These are phyloP conservation scores for Triplophysa yarkandensis DNA, from an alignment of 2,797 vertebrate species.

Conservation along the genomic window DNA sequence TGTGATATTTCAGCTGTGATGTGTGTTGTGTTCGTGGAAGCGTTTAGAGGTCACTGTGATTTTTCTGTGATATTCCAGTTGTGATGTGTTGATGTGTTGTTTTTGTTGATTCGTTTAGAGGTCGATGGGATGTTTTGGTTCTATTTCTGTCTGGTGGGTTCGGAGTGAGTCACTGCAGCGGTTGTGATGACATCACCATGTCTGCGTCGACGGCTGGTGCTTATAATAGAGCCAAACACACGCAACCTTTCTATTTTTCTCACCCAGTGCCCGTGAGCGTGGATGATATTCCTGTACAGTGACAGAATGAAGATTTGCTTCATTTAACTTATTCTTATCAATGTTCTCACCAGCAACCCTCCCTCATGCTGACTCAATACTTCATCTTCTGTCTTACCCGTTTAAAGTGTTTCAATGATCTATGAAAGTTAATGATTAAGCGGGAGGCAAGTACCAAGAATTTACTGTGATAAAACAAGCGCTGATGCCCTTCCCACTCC, in stretches of 20 bases:
- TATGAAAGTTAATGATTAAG: slow-evolving; percentile 42
- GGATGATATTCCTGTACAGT: neutral
- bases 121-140: slow-evolving; percentile 52
- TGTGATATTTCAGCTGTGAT: too few relatives aligned
- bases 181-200: slow-evolving; percentile 57
- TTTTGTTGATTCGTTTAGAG: slow-evolving; percentile 46
- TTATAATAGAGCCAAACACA: slow-evolving; percentile 31
- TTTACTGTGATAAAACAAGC: neutral
- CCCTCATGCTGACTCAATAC: slow-evolving; percentile 25
- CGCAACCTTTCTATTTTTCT: slow-evolving; percentile 17
- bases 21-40: slow-evolving; percentile 30
- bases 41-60: slow-evolving; percentile 55
- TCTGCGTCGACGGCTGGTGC: slow-evolving; percentile 47
- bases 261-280: slow-evolving; percentile 10
- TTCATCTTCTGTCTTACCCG: neutral
- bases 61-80: slow-evolving; percentile 51
- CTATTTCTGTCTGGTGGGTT: slow-evolving; percentile 53
- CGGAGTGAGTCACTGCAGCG: slow-evolving; percentile 59
- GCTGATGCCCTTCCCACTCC: neutral
- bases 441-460: slow-evolving; percentile 9
- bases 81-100: slow-evolving; percentile 20
- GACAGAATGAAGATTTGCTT: neutral
- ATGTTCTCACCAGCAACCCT: slow-evolving; percentile 9
- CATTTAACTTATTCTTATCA: slow-evolving; percentile 9
- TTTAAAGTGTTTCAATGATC: slow-evolving; percentile 1